phyloP scores from a whole-genome alignment of 2,113 vertebrate species.

The Aleadryas rufinucha region DNA sequence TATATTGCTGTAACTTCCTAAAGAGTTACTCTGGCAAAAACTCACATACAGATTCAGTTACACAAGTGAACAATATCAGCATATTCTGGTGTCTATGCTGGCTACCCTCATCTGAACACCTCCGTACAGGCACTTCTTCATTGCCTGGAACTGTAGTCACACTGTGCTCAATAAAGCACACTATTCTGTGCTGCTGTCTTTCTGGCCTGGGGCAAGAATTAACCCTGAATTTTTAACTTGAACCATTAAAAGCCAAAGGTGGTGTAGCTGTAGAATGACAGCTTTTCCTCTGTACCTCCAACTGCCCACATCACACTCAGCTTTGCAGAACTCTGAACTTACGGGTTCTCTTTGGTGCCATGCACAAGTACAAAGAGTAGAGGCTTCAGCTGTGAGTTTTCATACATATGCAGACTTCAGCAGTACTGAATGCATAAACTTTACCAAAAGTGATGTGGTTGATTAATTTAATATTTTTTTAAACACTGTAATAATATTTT shows the following conservation, averaged over 20 bases:
- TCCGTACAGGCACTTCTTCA: neutral
- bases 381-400: neutral
- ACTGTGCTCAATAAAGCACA: neutral
- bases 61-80: neutral
- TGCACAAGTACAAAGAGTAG: neutral
- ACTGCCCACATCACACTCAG: neutral
- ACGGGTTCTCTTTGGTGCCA: neutral
- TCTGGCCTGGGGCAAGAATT: neutral
- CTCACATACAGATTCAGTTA: neutral
- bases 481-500: neutral
- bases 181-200: neutral
- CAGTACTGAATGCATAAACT: neutral
- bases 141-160: neutral
- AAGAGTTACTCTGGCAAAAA: neutral
- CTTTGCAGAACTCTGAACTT: neutral
- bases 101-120: neutral
- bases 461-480: neutral
- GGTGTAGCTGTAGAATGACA: neutral
- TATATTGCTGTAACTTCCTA: neutral
- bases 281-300: neutral
- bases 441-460: neutral
- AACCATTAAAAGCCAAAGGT: neutral
- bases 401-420: neutral
- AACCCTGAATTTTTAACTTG: neutral
- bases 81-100: neutral